Conservation (phyloP, 2,888 invertebrate species). For the Corythucha ciliata region DNA sequence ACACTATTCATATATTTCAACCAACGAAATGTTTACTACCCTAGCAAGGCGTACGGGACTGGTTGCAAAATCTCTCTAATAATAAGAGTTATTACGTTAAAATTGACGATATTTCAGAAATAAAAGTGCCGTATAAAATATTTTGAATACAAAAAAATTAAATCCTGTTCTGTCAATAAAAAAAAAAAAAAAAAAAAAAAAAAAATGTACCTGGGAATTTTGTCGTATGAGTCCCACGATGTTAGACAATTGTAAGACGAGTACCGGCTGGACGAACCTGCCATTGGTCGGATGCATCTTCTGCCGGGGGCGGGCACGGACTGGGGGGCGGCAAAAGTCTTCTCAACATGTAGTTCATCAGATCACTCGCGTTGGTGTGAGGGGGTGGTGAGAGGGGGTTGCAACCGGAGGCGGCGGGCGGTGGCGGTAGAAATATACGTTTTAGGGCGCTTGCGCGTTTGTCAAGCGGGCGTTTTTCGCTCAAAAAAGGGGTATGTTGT, state of each 20-base stretch:
- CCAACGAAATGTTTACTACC: too few species aligned
- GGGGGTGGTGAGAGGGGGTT: neutral
- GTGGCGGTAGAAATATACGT: neutral
- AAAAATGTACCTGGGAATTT: conserved; percentile 64
- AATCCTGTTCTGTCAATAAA: neutral
- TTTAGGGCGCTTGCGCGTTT: too few species aligned
- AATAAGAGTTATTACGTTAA: too few species aligned
- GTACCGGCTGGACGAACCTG: conserved; percentile 58
- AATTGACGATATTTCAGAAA: too few species aligned
- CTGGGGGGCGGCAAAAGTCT: conserved; percentile 20
- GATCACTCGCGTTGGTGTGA: neutral
- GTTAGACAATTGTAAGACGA: conserved; percentile 82
- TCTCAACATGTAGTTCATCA: conserved; percentile 1
- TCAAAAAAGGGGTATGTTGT: too few species aligned
- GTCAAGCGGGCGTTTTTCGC: too few species aligned
- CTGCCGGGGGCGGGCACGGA: conserved; percentile 22
- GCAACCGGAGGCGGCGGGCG: neutral
- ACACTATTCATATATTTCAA: too few species aligned
- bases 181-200: neutral
- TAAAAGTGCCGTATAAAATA: neutral
- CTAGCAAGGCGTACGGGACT: too few species aligned
- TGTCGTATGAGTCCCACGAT: conserved; percentile 85
- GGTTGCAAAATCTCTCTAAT: too few species aligned
- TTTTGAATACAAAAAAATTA: neutral
- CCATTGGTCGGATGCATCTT: conserved; percentile 24